phyloP scores from a whole-genome alignment of 2,888 invertebrate genomes.

The Trachelus stipa region DNA sequence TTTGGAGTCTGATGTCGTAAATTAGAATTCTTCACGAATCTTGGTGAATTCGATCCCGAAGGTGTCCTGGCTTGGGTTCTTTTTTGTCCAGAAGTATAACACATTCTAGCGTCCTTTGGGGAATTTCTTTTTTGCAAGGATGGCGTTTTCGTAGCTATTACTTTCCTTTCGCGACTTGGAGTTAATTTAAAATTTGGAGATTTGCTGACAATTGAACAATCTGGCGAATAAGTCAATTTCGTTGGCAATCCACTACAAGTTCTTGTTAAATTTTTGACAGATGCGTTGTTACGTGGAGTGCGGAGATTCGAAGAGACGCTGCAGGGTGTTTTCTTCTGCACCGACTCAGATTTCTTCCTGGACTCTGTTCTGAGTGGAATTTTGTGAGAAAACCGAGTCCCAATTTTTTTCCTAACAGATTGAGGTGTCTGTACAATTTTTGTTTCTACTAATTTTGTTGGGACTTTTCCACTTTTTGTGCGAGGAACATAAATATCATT shows the following conservation, averaged over 20 bases:
- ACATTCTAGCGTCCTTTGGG: background rate
- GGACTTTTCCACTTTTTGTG: background rate
- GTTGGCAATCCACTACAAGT: background rate
- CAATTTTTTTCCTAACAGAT: background rate
- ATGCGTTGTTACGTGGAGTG: background rate
- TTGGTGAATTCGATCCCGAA: background rate
- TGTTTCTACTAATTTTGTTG: background rate
- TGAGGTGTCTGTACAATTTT: background rate
- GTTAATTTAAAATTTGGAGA: constrained; percentile 51
- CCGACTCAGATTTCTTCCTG: background rate
- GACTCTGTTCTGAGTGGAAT: background rate
- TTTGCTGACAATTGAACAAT: constrained; percentile 52
- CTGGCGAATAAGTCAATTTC: constrained; percentile 16
- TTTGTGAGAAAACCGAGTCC: background rate
- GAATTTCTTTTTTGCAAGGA: background rate
- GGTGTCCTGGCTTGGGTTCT: background rate
- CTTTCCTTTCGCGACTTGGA: background rate
- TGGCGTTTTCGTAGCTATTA: background rate
- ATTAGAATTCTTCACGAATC: background rate
- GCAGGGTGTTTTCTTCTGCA: background rate
- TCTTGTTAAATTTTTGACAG: background rate
- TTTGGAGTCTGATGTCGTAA: background rate
- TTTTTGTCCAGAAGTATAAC: background rate
- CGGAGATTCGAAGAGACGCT: background rate
- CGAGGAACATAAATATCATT: background rate